Conservation (phyloP, 2,888 invertebrate species). For the Caenorhabditis virilis region DNA sequence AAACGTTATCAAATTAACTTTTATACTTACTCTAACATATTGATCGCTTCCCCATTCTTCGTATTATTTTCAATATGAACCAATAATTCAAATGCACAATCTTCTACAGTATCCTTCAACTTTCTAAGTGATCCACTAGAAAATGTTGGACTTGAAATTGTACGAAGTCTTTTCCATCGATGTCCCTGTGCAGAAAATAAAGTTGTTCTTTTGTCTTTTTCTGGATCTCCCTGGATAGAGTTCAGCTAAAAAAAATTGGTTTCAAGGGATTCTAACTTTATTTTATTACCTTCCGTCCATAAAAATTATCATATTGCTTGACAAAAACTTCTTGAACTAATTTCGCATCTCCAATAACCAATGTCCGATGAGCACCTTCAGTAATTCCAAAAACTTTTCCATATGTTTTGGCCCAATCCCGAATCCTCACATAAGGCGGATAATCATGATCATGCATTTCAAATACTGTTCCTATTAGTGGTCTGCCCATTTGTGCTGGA, state of each 20-base stretch:
- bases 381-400: conserved; percentile 44
- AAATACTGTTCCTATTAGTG: conserved; percentile 32
- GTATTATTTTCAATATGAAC: conserved; percentile 27
- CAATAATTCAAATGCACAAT: conserved; percentile 27
- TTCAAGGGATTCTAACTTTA: no score
- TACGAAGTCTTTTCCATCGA: conserved; percentile 72
- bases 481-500: conserved; percentile 27
- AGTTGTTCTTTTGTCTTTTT: conserved; percentile 44
- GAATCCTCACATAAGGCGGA: conserved; percentile 14
- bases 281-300: conserved; percentile 68
- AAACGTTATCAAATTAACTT: no score
- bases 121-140: conserved; percentile 71
- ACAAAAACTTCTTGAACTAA: conserved; percentile 70
- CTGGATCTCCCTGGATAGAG: conserved; percentile 24
- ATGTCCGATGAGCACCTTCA: conserved; percentile 51
- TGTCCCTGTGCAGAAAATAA: conserved; percentile 69
- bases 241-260: conserved; percentile 49
- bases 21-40: background rate
- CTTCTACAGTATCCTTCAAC: conserved; percentile 55
- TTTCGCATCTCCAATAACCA: conserved; percentile 70
- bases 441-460: conserved; percentile 8
- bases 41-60: no score
- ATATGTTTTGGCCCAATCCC: conserved; percentile 54
- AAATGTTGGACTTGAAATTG: conserved; percentile 71
- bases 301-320: conserved; percentile 70